Evolutionary conservation across 2,113 vertebrate species (phyloP), one percentile per base, ranked within the genome.

Genomic region (Solea solea): DNA sequence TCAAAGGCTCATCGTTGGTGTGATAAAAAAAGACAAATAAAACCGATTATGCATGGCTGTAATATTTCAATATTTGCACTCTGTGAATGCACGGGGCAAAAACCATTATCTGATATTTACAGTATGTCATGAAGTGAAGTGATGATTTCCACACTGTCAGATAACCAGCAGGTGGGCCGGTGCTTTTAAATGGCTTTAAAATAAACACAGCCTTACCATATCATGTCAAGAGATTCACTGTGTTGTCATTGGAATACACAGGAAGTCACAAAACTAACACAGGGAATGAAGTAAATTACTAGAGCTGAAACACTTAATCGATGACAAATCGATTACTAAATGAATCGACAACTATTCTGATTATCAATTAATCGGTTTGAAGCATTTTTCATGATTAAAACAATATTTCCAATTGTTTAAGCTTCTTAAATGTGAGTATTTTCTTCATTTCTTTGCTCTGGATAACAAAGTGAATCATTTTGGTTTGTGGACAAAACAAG

Each of bases 121-220:
- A 80, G 66, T 81, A 65, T 74, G 64, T 77, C 70, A 66, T 53
- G 65, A 90, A 84, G 83, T 76, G 63, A 86, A 78, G 51, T 80
- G 74, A 86, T 69, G 78, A 80, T 63, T 82, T 69, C 74, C 65
- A 71, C 63, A 56, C 61, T 10, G 67, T 75, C 61, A 55, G 70
- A 80, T 56, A 71, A 72, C 75, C 68, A 69, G 75, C 74, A 84
- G 78, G 78, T 86, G 74, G 74, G 50, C 55, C 48, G 64, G 53
- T 46, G 58, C 79, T 61, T 81, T 87, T 82, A 88, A 78, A 81
- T 45, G 45, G 66, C 57, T 70, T 79, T 89, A 88, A 89, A 86
- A 90, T 80, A 88, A 91, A 84, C 82, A 87, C 68, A 60, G 75
- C 42, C 62, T 3, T 48, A 67, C 55, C 53, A 50, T 53, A 75